Evolutionary conservation across 2,888 invertebrate genomes (phyloP).

Genomic region (Athetis lepigone): DNA sequence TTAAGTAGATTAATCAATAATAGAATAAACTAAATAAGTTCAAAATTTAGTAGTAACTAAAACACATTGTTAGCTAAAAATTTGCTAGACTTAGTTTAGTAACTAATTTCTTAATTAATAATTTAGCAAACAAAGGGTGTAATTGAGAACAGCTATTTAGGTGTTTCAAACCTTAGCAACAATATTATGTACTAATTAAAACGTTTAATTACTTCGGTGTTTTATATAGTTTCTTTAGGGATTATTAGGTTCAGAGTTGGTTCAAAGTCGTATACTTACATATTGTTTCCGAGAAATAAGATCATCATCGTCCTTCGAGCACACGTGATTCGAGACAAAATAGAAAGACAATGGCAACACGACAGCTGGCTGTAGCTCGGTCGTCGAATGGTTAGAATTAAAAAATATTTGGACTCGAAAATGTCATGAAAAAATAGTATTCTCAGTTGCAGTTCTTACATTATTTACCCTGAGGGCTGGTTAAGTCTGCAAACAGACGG

Average conservation of each 20-base stretch:
- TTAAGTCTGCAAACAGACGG: too few species aligned
- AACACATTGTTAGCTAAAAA: slow-evolving; percentile 11
- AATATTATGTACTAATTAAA: slow-evolving; percentile 12
- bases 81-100: slow-evolving; percentile 4
- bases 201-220: slow-evolving; percentile 25
- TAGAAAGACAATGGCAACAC: too few species aligned
- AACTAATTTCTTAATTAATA: slow-evolving; percentile 43
- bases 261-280: neutral
- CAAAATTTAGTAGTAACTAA: neutral
- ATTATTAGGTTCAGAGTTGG: neutral
- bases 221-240: neutral
- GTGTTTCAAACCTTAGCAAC: neutral
- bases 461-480: too few species aligned
- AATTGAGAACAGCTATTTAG: neutral
- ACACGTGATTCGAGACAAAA: too few species aligned
- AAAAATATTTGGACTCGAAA: too few species aligned
- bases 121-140: slow-evolving; percentile 9
- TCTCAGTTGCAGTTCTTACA: too few species aligned
- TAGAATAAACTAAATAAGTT: neutral
- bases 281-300: neutral
- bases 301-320: too few species aligned
- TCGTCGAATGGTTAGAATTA: too few species aligned
- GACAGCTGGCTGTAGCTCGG: too few species aligned
- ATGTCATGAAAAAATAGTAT: too few species aligned
- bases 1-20: neutral